A percentile compares a stretch with the other conserved stretches of the same genome.
phyloP scores from a whole-genome alignment of 92 coral and sea anemone species.

The Micromussa lordhowensis region DNA sequence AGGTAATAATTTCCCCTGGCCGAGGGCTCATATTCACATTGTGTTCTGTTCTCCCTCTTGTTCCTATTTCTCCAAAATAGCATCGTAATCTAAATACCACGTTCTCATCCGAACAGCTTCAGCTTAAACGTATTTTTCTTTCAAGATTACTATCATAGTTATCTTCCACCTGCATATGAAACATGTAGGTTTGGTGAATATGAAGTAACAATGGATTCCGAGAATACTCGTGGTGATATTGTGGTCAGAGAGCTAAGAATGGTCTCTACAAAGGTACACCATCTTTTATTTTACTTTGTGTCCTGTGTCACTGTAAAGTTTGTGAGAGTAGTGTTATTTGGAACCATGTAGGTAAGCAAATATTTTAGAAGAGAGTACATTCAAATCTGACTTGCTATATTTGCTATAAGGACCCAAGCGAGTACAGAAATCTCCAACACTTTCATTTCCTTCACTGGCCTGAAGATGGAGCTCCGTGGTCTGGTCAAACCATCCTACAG shows the following conservation, averaged over 20 bases:
- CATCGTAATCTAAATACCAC: too few species aligned
- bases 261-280: conserved; percentile 72
- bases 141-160: conserved; percentile 74
- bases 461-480: conserved; percentile 83
- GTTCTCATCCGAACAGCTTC: neutral
- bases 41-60: neutral
- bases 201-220: conserved; percentile 89
- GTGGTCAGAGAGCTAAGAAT: conserved; percentile 80
- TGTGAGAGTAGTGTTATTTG: too few species aligned
- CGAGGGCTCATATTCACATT: too few species aligned
- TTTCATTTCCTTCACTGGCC: conserved; percentile 96
- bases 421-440: conserved; percentile 77
- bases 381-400: neutral
- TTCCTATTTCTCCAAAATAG: too few species aligned
- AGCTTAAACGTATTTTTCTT: conserved; percentile 2
- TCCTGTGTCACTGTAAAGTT: neutral
- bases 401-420: conserved; percentile 84
- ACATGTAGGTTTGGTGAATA: conserved; percentile 82
- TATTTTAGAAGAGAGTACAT: neutral
- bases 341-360: too few species aligned
- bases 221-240: conserved; percentile 79
- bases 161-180: conserved; percentile 85
- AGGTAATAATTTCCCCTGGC: conserved; percentile 56
- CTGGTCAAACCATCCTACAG: conserved; percentile 86
- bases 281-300: neutral